Percentiles rank a stretch among this genome's conserved stretches.
Conservation (phyloP, 2,888 invertebrate species). For the Cephus rjabovi region DNA sequence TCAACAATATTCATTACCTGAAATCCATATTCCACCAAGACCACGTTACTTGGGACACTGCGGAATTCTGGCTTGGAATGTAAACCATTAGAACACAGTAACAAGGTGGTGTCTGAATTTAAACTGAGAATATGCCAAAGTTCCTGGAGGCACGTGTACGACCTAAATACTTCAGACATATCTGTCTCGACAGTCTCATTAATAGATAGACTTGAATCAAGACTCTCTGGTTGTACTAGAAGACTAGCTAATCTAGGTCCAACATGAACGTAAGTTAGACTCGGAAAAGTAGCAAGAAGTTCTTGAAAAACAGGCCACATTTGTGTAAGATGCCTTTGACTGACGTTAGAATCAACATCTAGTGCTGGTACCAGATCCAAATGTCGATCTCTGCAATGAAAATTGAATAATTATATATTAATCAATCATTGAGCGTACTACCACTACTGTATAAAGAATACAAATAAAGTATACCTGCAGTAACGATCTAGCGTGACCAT, state of each 20-base stretch:
- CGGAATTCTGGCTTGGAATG: conserved; percentile 63
- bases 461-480: conserved; percentile 59
- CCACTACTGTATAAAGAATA: not conserved
- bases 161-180: conserved; percentile 62
- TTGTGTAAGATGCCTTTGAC: conserved; percentile 67
- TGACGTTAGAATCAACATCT: conserved; percentile 69
- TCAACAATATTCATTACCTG: conserved; percentile 62
- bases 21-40: conserved; percentile 72
- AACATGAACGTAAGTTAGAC: conserved; percentile 70
- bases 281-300: conserved; percentile 69
- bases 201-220: conserved; percentile 55
- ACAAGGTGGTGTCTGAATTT: conserved; percentile 61
- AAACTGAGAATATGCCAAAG: conserved; percentile 68
- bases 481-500: conserved; percentile 71
- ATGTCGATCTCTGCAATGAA: conserved; percentile 64
- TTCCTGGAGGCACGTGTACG: conserved; percentile 62
- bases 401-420: not conserved
- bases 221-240: conserved; percentile 66
- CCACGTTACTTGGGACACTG: conserved; percentile 69
- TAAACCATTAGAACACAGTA: conserved; percentile 67
- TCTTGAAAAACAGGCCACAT: conserved; percentile 70
- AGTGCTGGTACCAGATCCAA: conserved; percentile 70
- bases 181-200: conserved; percentile 64
- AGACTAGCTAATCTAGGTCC: conserved; percentile 71
- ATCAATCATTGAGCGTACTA: not conserved